Conservation (phyloP, 2,888 invertebrate species). For the Steinernema hermaphroditum region DNA sequence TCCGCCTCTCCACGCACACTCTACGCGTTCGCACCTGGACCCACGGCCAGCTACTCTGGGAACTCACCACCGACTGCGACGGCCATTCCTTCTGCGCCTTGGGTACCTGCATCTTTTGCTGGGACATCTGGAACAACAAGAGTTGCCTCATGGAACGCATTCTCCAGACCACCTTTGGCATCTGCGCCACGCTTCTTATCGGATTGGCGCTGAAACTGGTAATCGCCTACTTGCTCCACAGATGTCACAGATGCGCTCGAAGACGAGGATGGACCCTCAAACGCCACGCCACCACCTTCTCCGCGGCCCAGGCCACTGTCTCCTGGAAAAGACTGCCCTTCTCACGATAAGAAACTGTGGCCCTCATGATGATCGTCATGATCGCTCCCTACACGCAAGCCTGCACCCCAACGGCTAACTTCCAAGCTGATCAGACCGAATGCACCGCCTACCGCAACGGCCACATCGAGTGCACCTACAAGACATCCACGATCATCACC, state of each 20-base stretch:
- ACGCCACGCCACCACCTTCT: no score
- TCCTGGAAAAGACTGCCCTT: no score
- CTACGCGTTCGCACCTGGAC: background rate
- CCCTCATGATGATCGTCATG: background rate
- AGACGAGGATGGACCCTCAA: background rate
- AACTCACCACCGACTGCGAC: background rate
- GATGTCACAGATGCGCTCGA: background rate
- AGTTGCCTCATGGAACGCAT: background rate
- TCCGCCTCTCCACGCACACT: background rate
- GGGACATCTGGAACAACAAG: background rate
- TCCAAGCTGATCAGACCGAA: background rate
- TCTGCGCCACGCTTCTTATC: background rate
- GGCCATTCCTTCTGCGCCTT: background rate
- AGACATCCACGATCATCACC: background rate
- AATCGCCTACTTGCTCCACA: background rate
- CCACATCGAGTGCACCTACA: background rate
- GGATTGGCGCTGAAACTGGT: background rate
- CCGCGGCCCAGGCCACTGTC: background rate
- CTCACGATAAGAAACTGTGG: no score
- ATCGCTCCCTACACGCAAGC: background rate
- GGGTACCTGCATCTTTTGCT: conserved; percentile 1
- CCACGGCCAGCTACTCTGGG: background rate
- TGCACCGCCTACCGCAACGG: background rate
- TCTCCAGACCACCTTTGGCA: background rate
- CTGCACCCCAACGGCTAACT: background rate